phyloP scores from a whole-genome alignment of 1,140 invertebrate genomes.

The Drosophila nikananu region DNA sequence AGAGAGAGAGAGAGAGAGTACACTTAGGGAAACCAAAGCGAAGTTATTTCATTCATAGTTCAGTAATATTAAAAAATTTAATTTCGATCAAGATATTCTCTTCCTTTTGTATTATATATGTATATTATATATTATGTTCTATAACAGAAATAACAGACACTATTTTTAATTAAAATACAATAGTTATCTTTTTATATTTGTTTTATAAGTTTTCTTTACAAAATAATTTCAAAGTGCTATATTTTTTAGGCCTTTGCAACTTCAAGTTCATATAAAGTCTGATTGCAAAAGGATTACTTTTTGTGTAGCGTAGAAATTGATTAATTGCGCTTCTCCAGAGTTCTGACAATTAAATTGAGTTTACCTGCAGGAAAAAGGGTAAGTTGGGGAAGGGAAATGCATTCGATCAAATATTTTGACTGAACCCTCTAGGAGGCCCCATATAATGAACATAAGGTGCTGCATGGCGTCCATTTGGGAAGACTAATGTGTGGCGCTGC shows the following conservation, averaged over 20 bases:
- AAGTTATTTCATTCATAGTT: not conserved
- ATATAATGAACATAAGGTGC: constrained; percentile 2
- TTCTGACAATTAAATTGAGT: constrained; percentile 23
- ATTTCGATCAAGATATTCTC: not conserved
- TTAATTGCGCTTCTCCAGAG: constrained; percentile 56
- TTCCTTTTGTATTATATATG: too few species aligned
- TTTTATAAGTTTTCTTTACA: not conserved
- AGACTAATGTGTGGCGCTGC: constrained; percentile 54
- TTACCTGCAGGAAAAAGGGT: not conserved
- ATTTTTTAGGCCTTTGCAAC: too few species aligned
- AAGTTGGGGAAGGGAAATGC: constrained; percentile 18
- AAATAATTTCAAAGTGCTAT: not conserved
- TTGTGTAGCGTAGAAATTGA: constrained; percentile 54
- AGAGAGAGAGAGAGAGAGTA: not conserved
- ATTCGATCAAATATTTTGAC: constrained; percentile 78
- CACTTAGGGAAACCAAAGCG: not conserved
- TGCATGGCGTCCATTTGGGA: not conserved
- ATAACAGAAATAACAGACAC: not conserved
- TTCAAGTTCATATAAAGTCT: too few species aligned
- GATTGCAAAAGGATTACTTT: too few species aligned
- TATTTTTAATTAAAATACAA: not conserved
- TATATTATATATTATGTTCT: too few species aligned
- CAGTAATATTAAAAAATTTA: too few species aligned
- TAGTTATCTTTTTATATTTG: too few species aligned
- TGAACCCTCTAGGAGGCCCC: constrained; percentile 19